phyloP scores from a whole-genome alignment of 37 sponge, comb jelly and placozoan species.

The Eunapius fragilis region DNA sequence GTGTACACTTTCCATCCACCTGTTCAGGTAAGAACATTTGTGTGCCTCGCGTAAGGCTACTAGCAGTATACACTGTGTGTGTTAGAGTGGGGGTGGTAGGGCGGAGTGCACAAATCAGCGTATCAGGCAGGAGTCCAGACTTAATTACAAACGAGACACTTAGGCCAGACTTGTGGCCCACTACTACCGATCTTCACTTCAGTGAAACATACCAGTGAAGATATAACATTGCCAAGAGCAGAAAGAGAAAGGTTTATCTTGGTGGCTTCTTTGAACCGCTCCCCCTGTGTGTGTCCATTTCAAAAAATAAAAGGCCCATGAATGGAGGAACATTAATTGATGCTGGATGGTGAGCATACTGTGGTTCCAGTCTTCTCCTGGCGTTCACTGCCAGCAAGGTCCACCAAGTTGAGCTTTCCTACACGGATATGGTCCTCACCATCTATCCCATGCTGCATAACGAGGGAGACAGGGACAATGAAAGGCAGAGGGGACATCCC shows the following conservation, averaged over 20 bases:
- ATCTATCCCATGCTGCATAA: constrained; percentile 69
- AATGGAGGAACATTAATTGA: no score
- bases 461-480: neutral
- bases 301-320: no score
- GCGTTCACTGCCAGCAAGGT: constrained; percentile 97
- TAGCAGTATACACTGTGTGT: neutral
- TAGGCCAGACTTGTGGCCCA: neutral
- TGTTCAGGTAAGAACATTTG: constrained; percentile 5
- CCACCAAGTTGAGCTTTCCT: constrained; percentile 98
- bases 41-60: neutral
- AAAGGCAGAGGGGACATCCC: neutral
- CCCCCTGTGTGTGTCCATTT: constrained; percentile 55
- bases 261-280: constrained; percentile 92
- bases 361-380: constrained; percentile 90
- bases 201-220: constrained; percentile 77
- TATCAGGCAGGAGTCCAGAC: neutral
- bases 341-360: constrained; percentile 58
- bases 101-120: neutral
- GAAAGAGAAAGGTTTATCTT: constrained; percentile 98
- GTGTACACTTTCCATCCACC: constrained; percentile 89
- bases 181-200: neutral
- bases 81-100: neutral
- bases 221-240: constrained; percentile 97
- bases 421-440: constrained; percentile 92
- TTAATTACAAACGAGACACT: neutral